A percentile compares a stretch with the other conserved stretches of the same genome.
These are phyloP conservation scores for Formicarius rufipectus DNA, from an alignment of 2,113 vertebrate species.

Conservation along the genomic window DNA sequence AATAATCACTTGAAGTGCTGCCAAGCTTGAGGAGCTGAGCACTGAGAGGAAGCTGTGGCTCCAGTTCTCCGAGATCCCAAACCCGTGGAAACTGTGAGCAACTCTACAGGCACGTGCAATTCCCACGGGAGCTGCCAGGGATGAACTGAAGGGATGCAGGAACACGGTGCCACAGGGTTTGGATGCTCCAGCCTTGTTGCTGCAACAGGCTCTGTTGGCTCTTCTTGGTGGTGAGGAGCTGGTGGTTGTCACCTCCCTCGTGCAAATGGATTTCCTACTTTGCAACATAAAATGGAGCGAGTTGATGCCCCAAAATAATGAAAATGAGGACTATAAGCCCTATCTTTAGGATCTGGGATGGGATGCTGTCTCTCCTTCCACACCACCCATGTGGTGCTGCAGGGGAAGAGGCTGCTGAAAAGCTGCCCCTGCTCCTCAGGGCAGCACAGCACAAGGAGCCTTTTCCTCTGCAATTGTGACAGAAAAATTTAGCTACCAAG, in stretches of 20 bases:
- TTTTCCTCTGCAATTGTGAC: background rate
- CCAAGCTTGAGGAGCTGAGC: background rate
- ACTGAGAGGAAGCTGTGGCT: background rate
- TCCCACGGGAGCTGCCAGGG: background rate
- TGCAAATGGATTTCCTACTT: background rate
- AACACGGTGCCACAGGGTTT: background rate
- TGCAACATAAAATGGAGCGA: background rate
- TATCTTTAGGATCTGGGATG: background rate
- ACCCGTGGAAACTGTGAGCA: background rate
- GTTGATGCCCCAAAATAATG: background rate
- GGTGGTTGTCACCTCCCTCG: background rate
- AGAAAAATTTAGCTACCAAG: background rate
- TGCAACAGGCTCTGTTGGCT: background rate
- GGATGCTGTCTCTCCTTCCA: background rate
- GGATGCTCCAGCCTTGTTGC: background rate
- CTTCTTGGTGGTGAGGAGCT: background rate
- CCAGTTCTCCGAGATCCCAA: background rate
- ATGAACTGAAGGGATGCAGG: background rate
- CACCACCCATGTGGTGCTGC: background rate
- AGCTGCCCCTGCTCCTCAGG: background rate
- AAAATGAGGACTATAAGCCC: rapidly evolving
- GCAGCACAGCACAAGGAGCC: background rate
- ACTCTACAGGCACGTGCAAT: background rate
- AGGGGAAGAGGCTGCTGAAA: background rate
- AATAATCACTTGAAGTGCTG: background rate